phyloP scores from a whole-genome alignment of 2,113 vertebrate genomes.

The Burhinus oedicnemus region DNA sequence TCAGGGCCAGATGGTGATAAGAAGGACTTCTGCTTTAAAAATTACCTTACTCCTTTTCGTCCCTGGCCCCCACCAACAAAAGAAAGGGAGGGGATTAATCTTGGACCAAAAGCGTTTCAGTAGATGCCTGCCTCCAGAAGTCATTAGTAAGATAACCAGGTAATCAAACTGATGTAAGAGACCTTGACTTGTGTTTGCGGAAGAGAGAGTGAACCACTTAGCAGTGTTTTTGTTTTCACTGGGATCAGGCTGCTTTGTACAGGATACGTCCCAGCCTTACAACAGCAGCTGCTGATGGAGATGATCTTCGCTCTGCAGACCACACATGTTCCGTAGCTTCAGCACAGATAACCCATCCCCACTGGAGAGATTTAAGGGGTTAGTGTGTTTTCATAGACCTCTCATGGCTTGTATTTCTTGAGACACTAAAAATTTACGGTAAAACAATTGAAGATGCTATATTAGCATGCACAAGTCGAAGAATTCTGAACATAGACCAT shows the following conservation, averaged over 20 bases:
- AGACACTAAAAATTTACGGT: background rate
- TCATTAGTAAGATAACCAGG: background rate
- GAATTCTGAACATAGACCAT: background rate
- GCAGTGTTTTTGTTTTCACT: fast-evolving
- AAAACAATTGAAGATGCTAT: background rate
- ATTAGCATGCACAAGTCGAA: background rate
- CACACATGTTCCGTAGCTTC: fast-evolving
- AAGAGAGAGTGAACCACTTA: background rate
- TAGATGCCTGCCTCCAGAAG: background rate
- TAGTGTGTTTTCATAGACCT: background rate
- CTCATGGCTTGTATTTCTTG: background rate
- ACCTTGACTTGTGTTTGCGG: background rate
- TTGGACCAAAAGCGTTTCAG: background rate
- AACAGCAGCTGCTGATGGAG: background rate
- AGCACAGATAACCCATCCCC: too few species aligned
- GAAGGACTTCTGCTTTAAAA: conserved; percentile 20
- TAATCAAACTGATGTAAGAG: background rate
- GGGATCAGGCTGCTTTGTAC: background rate
- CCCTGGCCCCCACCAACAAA: background rate
- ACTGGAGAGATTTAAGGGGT: too few species aligned
- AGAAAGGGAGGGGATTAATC: background rate
- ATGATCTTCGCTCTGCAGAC: background rate
- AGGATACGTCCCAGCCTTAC: background rate
- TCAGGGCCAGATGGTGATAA: conserved; percentile 35
- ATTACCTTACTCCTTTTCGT: background rate